phyloP scores from a whole-genome alignment of 2,113 vertebrate genomes.

The Psephotus haematonotus region DNA sequence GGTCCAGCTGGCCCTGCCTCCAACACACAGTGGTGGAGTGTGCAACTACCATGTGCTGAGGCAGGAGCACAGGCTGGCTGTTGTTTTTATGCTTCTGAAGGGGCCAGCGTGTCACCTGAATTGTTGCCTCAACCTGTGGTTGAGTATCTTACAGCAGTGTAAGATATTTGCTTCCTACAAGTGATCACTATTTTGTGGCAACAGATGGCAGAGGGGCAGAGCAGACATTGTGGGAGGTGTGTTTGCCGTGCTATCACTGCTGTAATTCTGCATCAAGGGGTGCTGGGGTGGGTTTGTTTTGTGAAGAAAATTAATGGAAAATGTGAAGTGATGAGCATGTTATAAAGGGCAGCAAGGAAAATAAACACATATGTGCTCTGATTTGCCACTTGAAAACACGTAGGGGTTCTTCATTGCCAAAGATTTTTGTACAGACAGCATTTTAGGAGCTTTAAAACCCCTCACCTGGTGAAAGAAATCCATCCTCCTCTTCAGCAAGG shows the following conservation, averaged over 20 bases:
- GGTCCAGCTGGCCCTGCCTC: not conserved
- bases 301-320: not conserved
- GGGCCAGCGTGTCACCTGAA: not conserved
- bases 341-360: not conserved
- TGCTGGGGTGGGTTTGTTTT: not conserved
- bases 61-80: not conserved
- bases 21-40: fast-evolving
- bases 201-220: not conserved
- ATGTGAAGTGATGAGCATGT: not conserved
- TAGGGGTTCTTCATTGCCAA: not conserved
- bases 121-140: not conserved
- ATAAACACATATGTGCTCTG: not conserved
- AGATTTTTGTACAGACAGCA: not conserved
- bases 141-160: not conserved
- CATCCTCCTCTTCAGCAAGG: not conserved
- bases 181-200: not conserved
- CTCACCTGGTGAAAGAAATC: not conserved
- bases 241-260: not conserved
- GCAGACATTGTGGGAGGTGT: not conserved
- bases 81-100: not conserved
- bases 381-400: not conserved
- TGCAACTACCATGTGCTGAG: not conserved
- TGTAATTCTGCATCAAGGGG: not conserved
- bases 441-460: not conserved
- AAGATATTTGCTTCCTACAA: not conserved